These are phyloP conservation scores for Lordiphosa mommai DNA, from an alignment of 1,140 invertebrate genomes.

Conservation along the genomic window DNA sequence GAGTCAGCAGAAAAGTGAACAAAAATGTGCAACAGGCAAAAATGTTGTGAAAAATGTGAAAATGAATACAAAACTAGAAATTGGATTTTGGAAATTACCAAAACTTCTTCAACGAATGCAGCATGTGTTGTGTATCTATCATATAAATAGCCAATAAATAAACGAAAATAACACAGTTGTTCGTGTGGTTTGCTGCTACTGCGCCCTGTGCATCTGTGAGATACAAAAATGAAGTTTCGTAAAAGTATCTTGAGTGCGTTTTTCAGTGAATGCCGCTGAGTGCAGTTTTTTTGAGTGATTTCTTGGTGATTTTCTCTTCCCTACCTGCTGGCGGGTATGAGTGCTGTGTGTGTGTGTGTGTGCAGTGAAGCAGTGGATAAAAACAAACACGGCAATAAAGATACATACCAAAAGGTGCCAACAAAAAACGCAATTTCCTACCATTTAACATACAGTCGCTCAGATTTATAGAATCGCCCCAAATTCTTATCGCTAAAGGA, in stretches of 20 bases:
- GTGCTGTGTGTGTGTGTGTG: constrained; percentile 16
- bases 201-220: constrained; percentile 54
- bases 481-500: constrained; percentile 76
- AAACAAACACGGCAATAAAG: constrained; percentile 70
- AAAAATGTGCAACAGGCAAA: constrained; percentile 26
- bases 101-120: constrained; percentile 22
- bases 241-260: constrained; percentile 48
- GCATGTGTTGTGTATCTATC: constrained; percentile 46
- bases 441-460: background rate
- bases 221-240: constrained; percentile 61
- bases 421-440: constrained; percentile 48
- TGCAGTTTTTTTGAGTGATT: constrained; percentile 64
- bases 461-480: constrained; percentile 50
- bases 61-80: constrained; percentile 2
- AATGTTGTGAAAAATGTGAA: constrained; percentile 5
- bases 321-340: constrained; percentile 42
- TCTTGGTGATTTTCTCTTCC: constrained; percentile 48
- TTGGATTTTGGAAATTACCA: background rate
- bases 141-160: constrained; percentile 61
- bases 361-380: constrained; percentile 61
- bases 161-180: constrained; percentile 58
- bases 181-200: background rate
- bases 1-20: constrained; percentile 60
- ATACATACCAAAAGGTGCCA: constrained; percentile 68
- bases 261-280: constrained; percentile 18